A percentile compares a stretch with the other conserved stretches of the same genome.
Conservation (phyloP, 2,888 invertebrate species). For the Halictus quadricinctus region DNA sequence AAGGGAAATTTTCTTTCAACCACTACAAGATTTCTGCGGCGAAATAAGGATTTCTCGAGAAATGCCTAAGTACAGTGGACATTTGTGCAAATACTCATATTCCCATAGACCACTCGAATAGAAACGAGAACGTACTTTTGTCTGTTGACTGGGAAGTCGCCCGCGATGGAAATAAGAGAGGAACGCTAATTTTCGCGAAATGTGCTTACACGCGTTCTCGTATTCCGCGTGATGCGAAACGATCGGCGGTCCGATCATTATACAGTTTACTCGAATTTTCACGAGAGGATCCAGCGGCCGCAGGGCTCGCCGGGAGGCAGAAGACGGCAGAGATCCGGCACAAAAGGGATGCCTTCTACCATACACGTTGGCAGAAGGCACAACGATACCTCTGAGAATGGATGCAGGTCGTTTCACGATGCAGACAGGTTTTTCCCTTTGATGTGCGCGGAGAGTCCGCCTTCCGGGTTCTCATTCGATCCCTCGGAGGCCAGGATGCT, state of each 20-base stretch:
- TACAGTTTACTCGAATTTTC: constrained; percentile 1
- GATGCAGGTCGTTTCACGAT: constrained; percentile 68
- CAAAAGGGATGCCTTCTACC: constrained; percentile 45
- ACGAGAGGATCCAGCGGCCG: neutral
- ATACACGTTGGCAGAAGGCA: constrained; percentile 46
- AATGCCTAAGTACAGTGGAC: neutral
- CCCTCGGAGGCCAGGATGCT: neutral
- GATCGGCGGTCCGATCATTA: neutral
- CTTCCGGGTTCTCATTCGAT: constrained; percentile 69
- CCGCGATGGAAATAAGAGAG: neutral
- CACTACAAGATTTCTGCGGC: neutral
- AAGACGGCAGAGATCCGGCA: constrained; percentile 30
- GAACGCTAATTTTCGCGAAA: neutral
- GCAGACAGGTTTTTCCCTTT: constrained; percentile 70
- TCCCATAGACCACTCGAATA: neutral
- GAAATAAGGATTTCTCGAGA: neutral
- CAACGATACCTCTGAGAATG: constrained; percentile 55
- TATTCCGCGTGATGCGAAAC: neutral
- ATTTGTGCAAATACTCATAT: neutral
- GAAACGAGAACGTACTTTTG: neutral
- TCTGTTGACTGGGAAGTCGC: neutral
- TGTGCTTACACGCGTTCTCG: too few relatives aligned
- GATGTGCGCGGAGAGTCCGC: constrained; percentile 55
- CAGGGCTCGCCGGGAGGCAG: neutral
- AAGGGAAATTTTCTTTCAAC: neutral